Base-by-base conservation (phyloP, 1,140 invertebrate genomes). In the Zaprionus inermis region DNA sequence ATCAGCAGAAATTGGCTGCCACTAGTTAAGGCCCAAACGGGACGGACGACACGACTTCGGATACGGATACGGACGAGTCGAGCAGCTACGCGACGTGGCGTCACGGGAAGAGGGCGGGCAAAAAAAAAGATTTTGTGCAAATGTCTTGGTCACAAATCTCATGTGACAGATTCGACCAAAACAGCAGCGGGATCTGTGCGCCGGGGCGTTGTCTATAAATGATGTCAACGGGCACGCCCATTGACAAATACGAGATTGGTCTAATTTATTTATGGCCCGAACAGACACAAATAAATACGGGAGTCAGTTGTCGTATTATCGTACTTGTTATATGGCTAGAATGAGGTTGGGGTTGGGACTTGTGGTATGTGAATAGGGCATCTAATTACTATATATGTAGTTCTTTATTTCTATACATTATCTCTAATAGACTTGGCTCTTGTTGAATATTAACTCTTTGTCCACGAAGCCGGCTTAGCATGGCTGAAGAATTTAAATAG, bases 1-100 rank as follows among this genome's bases (percentile, higher is more conserved):
- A 90, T 89, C 84, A 89, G 84, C 84, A 90, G 75, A 89, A 89
- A 90, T 85, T 89, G 79, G 79, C 76, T 71, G 54, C 41, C 66
- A 70, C 66, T 64, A 66, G 76, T 68, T 76, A 61, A 63, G 24
- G 56, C 51, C 65, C 56, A 28, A 28, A 28, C 10, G 30, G 46
- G 55, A 56, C 68, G 56, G 72, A 61, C 51, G 64, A 67, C 38
- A 16, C 38, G 34, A 68, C 5, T 16, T 12, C 20, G 61, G 38
- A 51, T 22, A 30, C 34, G 2, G 36, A 46, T 44, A 1, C 2
- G 18, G 24, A n/a, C 52, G 51, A 51, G 24, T 24, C 11, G 28
- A n/a, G 60, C n/a, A n/a, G n/a, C n/a, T n/a, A n/a, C 24, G 24
- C 24, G 24, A 28, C 24, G 24, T 28, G 24, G 24, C 24, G 0